Evolutionary conservation across 2,797 vertebrate genomes (phyloP).

Genomic region (Thripadectes ignobilis): DNA sequence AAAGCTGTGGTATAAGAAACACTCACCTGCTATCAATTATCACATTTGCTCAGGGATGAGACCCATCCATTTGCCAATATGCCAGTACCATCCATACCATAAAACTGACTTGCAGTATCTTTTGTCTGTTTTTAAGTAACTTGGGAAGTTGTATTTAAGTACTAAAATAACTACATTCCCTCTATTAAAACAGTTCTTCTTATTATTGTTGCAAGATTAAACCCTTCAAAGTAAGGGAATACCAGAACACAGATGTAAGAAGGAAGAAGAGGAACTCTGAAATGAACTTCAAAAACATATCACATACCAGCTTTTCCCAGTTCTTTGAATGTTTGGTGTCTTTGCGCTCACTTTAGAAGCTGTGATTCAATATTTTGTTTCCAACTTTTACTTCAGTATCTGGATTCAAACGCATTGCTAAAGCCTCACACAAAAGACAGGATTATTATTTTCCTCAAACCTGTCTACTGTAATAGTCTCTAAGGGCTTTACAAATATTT

Average conservation of each 20-base stretch:
- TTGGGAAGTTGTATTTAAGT: neutral
- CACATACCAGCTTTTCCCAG: neutral
- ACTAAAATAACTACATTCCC: neutral
- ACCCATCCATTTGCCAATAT: neutral
- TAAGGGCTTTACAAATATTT: neutral
- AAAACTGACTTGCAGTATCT: neutral
- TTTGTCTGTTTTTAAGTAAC: neutral
- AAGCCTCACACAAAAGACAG: neutral
- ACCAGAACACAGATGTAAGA: neutral
- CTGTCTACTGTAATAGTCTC: neutral
- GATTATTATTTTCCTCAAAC: neutral
- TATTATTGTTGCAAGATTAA: neutral
- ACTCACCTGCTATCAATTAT: neutral
- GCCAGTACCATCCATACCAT: neutral
- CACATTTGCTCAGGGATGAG: neutral
- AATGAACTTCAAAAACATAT: neutral
- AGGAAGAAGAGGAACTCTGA: neutral
- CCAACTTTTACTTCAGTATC: neutral
- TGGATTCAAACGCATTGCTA: neutral
- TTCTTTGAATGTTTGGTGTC: neutral
- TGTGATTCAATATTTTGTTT: neutral
- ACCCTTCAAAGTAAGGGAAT: neutral
- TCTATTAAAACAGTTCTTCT: neutral
- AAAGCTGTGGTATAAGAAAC: neutral
- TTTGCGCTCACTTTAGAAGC: neutral